Evolutionary conservation across 2,797 vertebrate species (phyloP), one percentile per base, ranked within the genome.

Genomic region (Erethizon dorsatum): DNA sequence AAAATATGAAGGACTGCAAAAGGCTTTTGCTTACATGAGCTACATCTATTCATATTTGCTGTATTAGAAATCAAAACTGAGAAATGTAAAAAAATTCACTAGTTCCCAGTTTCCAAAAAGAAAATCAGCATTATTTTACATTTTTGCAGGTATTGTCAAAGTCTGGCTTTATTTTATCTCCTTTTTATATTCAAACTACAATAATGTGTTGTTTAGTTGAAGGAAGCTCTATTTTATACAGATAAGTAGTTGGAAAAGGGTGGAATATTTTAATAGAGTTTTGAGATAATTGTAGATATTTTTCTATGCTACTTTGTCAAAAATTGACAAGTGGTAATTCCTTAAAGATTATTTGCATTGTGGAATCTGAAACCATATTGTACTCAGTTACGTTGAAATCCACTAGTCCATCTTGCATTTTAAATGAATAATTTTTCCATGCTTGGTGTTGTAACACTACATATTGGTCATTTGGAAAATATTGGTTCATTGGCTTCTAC

Each of bases 31-130:
- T 63, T 78, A 17, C 31, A 9, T 88, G 56, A 71, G 5, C 78
- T 67, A 13, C 22, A 84, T 45, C 28, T 95, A 77, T 75, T 88
- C 18, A 18, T 83, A 59, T 65, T 88, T 63, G 75, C 17, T 45
- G 2, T 75, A 89, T 54, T 52, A 92, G 91, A 82, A 75, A 90
- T 91, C 33, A 88, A 95, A 88, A 95, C 11, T 37, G 26, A 90
- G 18, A 80, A 85, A 14, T 47, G 54, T 31, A 10, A 73, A 92
- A 88, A 88, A 61, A 78, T 33, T 33, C 22, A 77, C 37, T 63
- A 78, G 50, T 37, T 63, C 41, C 54, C n/a, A 54, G 33, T 96
- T 96, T 96, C 12, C 37, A 50, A 83, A 28, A 78, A 50, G 84
- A 94, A 88, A 61, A 57, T 12, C 41, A 69, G 1, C 77, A 59